Evolutionary conservation across 64 coral and sea anemone genomes (phyloP), one percentile per base, ranked within the genome.

Genomic region (Montipora cactus): DNA sequence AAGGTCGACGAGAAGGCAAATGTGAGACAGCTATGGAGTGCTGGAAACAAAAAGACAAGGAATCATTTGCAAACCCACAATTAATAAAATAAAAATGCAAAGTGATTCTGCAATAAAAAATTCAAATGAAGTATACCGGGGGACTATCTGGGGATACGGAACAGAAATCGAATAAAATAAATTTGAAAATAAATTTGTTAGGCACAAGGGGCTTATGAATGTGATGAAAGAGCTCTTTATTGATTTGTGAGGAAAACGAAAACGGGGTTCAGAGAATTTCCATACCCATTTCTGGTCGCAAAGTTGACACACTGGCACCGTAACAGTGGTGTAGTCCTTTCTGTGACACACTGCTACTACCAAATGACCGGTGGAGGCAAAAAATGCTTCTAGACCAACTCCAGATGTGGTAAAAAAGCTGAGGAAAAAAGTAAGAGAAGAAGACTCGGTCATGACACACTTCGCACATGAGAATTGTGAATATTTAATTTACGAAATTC

Each of bases 351-450:
- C 90, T 62, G 97, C 97, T 47, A 99, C 92, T 20, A 99, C 86
- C 7, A 99, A 51, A 25, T 95, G 89, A 47, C 90, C 76, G 68
- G 93, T 90, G 28, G 79, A 74, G 20, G 85, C 87, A 47, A 99
- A 81, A 73, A 99, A 99, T 16, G 94, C 92, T 66, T 99, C 97
- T 25, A 99, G 49, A 52, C 97, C 97, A 61, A 55, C 88, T 75
- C 97, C 97, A 77, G 88, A 90, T 52, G 91, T 69, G 3, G 97
- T 53, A 9, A 99, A 91, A 88, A 99, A 99, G 44, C 97, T 99
- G 68, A 50, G 89, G 76, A 83, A 57, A 69, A 79, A 62, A 85
- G 5, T 70, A 83, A 4, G 25, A 10, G 73, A 45, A 7, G 72
- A 49, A 23, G 6, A 74, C 6, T 37, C 37, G 37, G 37, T 9